Conservation (phyloP, 2,113 vertebrate genomes). For the Pelodiscus sinensis region DNA sequence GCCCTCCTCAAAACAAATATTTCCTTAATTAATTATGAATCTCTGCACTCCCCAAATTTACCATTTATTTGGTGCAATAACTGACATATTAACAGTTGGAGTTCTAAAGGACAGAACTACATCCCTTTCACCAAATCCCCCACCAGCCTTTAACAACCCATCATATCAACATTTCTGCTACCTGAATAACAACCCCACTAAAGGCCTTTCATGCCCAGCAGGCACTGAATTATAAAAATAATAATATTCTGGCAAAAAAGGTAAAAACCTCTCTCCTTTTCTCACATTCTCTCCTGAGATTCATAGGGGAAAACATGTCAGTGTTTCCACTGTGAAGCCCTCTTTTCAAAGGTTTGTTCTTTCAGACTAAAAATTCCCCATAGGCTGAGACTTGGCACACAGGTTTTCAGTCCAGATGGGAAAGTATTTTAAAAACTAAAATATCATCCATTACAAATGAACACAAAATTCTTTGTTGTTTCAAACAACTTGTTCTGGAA, state of each 20-base stretch:
- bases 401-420: background rate
- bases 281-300: background rate
- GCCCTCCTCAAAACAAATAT: background rate
- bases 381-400: background rate
- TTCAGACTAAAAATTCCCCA: background rate
- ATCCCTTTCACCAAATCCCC: background rate
- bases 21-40: background rate
- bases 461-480: background rate
- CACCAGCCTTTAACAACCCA: background rate
- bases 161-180: background rate
- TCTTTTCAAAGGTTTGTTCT: slow-evolving; percentile 16
- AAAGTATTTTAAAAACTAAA: slow-evolving; percentile 32
- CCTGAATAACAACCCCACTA: background rate
- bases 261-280: background rate
- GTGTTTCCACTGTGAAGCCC: background rate
- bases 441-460: background rate
- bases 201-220: background rate
- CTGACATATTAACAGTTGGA: background rate
- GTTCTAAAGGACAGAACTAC: background rate
- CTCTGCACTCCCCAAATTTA: background rate
- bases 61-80: background rate
- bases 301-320: background rate
- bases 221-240: background rate
- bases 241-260: background rate
- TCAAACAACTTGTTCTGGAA: background rate